Conservation (phyloP, 2,797 vertebrate genomes). For the Sebastes elongatus region DNA sequence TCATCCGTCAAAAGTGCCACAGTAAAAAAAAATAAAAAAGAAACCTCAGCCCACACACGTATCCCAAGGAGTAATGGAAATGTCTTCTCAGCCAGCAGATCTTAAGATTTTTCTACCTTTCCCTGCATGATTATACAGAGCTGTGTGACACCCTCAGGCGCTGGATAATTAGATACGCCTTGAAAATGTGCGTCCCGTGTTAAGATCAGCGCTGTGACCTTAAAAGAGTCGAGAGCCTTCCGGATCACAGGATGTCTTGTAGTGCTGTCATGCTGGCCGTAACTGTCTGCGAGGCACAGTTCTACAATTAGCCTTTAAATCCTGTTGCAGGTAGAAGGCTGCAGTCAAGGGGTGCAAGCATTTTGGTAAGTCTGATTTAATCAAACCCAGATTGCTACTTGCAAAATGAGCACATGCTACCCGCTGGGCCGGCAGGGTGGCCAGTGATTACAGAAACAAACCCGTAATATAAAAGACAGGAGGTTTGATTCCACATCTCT, state of each 20-base stretch:
- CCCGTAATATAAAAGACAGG: neutral
- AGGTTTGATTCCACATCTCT: neutral
- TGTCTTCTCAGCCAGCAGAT: conserved; percentile 12
- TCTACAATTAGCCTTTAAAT: conserved; percentile 50
- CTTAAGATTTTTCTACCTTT: neutral
- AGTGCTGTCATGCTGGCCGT: neutral
- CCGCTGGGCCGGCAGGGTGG: conserved; percentile 25
- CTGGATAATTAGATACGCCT: conserved; percentile 32
- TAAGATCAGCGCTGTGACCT: conserved; percentile 46
- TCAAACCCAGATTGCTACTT: conserved; percentile 55
- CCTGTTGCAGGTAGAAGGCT: conserved; percentile 27
- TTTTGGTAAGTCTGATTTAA: conserved; percentile 45
- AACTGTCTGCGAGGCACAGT: neutral
- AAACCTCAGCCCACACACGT: neutral
- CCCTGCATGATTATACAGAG: neutral
- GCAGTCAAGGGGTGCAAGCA: neutral
- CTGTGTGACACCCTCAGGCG: conserved; percentile 5
- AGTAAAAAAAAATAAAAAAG: neutral
- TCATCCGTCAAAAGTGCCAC: neutral
- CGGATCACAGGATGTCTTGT: conserved; percentile 15
- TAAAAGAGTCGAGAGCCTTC: conserved; percentile 12
- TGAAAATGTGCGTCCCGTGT: conserved; percentile 13
- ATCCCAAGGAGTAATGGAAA: conserved; percentile 2
- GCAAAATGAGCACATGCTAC: conserved; percentile 33
- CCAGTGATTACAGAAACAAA: conserved; percentile 38